Evolutionary conservation across 2,113 vertebrate species (phyloP).

Genomic region (Echinops telfairi): DNA sequence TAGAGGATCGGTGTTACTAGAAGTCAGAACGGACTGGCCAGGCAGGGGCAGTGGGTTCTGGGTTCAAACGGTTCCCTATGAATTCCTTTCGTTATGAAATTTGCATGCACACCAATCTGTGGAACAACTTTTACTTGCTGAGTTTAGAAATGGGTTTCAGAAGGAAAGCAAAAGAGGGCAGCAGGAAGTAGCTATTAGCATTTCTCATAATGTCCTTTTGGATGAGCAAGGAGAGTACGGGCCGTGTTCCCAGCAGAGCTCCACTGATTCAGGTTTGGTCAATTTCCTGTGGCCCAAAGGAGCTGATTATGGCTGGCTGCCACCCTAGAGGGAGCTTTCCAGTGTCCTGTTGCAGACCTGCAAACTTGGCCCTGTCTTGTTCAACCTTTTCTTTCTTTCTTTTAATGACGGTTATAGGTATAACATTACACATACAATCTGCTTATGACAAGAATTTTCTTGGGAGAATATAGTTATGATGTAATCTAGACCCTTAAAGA

Average conservation of each 20-base stretch:
- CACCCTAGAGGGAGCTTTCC: constrained; percentile 44
- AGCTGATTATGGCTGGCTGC: constrained; percentile 41
- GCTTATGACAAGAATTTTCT: constrained; percentile 10
- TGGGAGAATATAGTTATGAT: background rate
- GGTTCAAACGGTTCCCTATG: too few species aligned
- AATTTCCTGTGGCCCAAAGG: constrained; percentile 25
- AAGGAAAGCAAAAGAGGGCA: constrained; percentile 5
- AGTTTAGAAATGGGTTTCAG: constrained; percentile 28
- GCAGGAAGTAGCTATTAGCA: constrained; percentile 20
- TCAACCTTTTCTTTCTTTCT: constrained; percentile 7
- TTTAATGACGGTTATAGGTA: background rate
- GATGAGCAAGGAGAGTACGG: constrained; percentile 34
- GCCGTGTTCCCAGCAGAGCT: constrained; percentile 44
- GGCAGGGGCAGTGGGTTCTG: too few species aligned
- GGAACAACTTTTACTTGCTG: constrained; percentile 22
- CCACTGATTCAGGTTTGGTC: background rate
- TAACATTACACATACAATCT: background rate
- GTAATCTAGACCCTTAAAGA: background rate
- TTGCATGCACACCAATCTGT: constrained; percentile 42
- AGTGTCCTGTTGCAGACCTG: constrained; percentile 32
- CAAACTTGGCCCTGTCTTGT: background rate
- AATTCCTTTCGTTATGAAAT: constrained; percentile 8
- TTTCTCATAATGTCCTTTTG: constrained; percentile 52
- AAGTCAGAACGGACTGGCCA: too few species aligned
- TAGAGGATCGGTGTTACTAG: too few species aligned